These are phyloP conservation scores for Hololepta plana DNA, from an alignment of 2,888 invertebrate genomes.

Conservation along the genomic window DNA sequence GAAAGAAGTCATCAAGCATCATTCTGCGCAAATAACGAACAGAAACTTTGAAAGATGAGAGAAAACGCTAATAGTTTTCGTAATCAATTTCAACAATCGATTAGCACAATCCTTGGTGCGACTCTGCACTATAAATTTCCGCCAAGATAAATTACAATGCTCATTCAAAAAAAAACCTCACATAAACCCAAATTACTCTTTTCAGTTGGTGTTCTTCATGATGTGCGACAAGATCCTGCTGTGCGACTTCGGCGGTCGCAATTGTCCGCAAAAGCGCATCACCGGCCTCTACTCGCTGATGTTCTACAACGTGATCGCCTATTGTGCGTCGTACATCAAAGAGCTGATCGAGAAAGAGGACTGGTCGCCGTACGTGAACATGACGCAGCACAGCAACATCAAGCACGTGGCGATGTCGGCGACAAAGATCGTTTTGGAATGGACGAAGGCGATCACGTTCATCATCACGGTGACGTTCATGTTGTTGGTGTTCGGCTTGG, in stretches of 20 bases:
- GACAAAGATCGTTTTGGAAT: conserved; percentile 62
- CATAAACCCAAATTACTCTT: too few species aligned
- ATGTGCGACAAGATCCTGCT: conserved; percentile 48
- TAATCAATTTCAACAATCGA: too few species aligned
- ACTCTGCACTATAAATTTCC: too few species aligned
- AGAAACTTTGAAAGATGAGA: too few species aligned
- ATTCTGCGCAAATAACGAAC: too few species aligned
- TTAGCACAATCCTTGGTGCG: too few species aligned
- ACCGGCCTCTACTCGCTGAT: conserved; percentile 60
- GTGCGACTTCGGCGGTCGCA: conserved; percentile 29
- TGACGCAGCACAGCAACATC: conserved; percentile 50
- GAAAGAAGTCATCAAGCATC: too few species aligned
- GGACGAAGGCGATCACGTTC: conserved; percentile 68
- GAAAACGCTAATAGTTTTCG: too few species aligned
- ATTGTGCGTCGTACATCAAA: conserved; percentile 56
- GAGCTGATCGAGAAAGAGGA: conserved; percentile 56
- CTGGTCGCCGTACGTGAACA: conserved; percentile 59
- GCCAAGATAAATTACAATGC: too few species aligned
- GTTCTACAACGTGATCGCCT: conserved; percentile 68
- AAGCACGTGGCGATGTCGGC: conserved; percentile 67
- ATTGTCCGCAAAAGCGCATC: conserved; percentile 27
- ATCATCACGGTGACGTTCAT: conserved; percentile 60
- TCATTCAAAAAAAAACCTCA: too few species aligned
- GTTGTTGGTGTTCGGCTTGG: conserved; percentile 53
- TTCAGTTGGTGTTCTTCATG: conserved; percentile 52